Evolutionary conservation across 2,888 invertebrate species (phyloP).

Genomic region (Creontiades dilutus): DNA sequence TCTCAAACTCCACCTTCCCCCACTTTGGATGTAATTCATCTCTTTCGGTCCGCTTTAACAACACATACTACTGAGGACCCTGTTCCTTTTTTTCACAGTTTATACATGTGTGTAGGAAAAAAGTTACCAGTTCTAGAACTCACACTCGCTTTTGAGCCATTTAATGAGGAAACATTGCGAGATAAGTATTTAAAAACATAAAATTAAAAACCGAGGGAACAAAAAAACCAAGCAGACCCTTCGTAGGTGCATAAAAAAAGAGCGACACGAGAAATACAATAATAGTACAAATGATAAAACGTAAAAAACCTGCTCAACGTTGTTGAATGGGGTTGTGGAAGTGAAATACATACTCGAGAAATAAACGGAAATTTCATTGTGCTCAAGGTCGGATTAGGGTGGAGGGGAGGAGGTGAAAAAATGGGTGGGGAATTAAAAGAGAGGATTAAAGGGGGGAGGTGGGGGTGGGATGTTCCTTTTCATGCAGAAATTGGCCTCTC

Average conservation of each 20-base stretch:
- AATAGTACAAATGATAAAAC: slow-evolving; percentile 1
- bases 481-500: neutral
- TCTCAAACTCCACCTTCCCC: neutral
- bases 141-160: neutral
- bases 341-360: neutral
- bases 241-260: neutral
- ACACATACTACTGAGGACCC: neutral
- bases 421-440: neutral
- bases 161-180: neutral
- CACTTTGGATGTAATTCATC: slow-evolving; percentile 33
- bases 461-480: neutral
- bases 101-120: neutral
- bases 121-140: neutral
- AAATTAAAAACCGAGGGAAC: neutral
- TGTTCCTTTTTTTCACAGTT: neutral
- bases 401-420: neutral
- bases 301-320: neutral
- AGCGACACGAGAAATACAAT: neutral
- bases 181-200: neutral
- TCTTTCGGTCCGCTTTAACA: neutral
- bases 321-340: neutral
- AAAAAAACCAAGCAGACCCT: neutral
- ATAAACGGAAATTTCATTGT: neutral
- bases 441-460: neutral
- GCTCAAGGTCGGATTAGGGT: neutral